A percentile compares a stretch with the other conserved stretches of the same genome.
Evolutionary conservation across 2,888 invertebrate species (phyloP).

Genomic region (Dilophus febrilis): DNA sequence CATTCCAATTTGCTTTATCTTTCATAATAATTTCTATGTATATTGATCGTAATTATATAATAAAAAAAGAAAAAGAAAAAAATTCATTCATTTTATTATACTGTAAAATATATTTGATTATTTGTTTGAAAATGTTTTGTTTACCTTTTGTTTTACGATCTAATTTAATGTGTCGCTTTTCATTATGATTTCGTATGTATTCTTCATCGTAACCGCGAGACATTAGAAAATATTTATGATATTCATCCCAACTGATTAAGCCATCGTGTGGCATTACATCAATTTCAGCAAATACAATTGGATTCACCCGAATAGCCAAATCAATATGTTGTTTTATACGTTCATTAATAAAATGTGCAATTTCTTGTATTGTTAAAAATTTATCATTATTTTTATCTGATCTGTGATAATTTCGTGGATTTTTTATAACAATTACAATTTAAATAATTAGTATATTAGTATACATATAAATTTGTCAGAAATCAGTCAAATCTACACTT

Average conservation of each 20-base stretch:
- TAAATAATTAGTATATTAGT: background rate
- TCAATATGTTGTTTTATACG: slow-evolving; percentile 53
- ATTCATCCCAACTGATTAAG: slow-evolving; percentile 60
- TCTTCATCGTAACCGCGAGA: slow-evolving; percentile 48
- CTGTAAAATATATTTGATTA: background rate
- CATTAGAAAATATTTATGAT: slow-evolving; percentile 53
- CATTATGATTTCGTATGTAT: slow-evolving; percentile 45
- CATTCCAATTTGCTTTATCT: slow-evolving; percentile 62
- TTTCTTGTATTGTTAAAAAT: slow-evolving; percentile 40
- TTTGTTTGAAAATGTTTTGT: no score
- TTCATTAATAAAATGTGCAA: slow-evolving; percentile 46
- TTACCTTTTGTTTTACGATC: slow-evolving; percentile 40
- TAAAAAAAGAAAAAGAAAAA: no score
- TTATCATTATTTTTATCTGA: slow-evolving; percentile 42
- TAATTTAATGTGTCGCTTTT: slow-evolving; percentile 44
- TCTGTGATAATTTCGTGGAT: slow-evolving; percentile 28
- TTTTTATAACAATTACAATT: background rate
- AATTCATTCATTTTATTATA: background rate
- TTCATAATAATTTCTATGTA: slow-evolving; percentile 47
- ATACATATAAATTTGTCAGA: background rate
- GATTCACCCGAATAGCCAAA: slow-evolving; percentile 46
- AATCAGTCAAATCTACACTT: slow-evolving; percentile 15
- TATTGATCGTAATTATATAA: no score
- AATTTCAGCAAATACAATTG: slow-evolving; percentile 44
- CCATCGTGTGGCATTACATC: slow-evolving; percentile 46